Evolutionary conservation across 2,113 vertebrate genomes (phyloP), one percentile per base, ranked within the genome.

Genomic region (Collichthys lucidus): DNA sequence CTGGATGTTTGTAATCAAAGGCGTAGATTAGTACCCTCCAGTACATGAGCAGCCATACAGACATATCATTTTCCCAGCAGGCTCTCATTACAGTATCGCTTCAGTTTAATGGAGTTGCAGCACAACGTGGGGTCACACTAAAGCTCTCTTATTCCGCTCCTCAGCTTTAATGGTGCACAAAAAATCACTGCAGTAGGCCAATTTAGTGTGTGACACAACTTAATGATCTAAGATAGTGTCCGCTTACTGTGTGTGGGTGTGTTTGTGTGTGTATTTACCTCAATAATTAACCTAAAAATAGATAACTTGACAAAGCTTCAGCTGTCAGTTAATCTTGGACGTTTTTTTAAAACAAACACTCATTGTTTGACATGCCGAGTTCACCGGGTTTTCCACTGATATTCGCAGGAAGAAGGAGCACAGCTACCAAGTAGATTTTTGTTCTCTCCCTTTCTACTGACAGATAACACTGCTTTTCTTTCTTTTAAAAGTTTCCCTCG

Each of bases 41-140:
- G 88, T 91, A 80, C 85, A 82, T 88, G 87, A 90, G 90, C 86
- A 87, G 92, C 88, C 77, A 82, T 85, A 62, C 75, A 94, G 88
- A 89, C 89, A 50, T 95, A 91, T 94, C 60, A 95, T 94, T 95
- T 94, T 91, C 93, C 81, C 92, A 93, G 91, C 91, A 89, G 89
- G 90, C 89, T 93, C 84, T 95, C 90, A 94, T 95, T 95, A 93
- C 77, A 80, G 85, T 72, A 65, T 82, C 85, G 79, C 87, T 84
- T 89, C n/a, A 55, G 80, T 93, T 90, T 90, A 91, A 86, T 86
- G 86, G 89, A 80, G 35, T 81, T 72, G 74, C 55, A 26, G 86
- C 85, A 74, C 91, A 84, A 85, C 84, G 49, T 86, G 91, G 86
- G 88, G 88, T 89, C 89, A 89, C 67, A 68, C 86, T 50, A 62